Evolutionary conservation across 2,113 vertebrate species (phyloP).

Genomic region (Heterochromis multidens): DNA sequence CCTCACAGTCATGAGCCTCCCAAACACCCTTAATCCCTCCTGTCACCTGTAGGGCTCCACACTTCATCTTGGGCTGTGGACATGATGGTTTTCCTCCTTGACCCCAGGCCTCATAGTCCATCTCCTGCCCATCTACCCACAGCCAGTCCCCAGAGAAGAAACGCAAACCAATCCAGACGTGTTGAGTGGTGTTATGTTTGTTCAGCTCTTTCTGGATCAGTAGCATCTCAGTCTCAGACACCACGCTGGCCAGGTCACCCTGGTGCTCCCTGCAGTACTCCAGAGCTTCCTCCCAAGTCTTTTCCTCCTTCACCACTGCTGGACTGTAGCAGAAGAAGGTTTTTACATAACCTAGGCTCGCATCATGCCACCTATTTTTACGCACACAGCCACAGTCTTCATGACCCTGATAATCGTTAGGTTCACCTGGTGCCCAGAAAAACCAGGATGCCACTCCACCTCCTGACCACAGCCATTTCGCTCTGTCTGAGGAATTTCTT

Average conservation of each 20-base stretch:
- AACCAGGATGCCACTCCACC: neutral
- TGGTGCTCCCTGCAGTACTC: too few species aligned
- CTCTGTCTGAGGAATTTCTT: accelerated
- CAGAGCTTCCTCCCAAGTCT: too few species aligned
- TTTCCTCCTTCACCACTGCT: accelerated
- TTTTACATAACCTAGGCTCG: neutral
- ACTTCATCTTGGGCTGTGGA: neutral
- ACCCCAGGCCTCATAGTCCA: too few species aligned
- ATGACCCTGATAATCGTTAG: neutral
- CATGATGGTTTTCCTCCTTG: neutral
- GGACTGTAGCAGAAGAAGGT: neutral
- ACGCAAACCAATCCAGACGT: too few species aligned
- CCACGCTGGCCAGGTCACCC: too few species aligned
- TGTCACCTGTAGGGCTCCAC: neutral
- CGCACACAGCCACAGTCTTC: neutral
- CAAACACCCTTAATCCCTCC: neutral
- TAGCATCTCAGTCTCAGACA: too few species aligned
- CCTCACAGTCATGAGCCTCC: neutral
- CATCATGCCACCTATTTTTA: neutral
- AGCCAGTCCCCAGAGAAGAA: too few species aligned
- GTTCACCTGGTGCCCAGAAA: neutral
- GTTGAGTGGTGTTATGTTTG: too few species aligned
- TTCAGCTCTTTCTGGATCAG: too few species aligned
- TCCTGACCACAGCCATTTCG: slow-evolving; percentile 37
- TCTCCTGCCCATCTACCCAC: too few species aligned